phyloP scores from a whole-genome alignment of 2,888 invertebrate genomes.

The Cynaeus angustus region DNA sequence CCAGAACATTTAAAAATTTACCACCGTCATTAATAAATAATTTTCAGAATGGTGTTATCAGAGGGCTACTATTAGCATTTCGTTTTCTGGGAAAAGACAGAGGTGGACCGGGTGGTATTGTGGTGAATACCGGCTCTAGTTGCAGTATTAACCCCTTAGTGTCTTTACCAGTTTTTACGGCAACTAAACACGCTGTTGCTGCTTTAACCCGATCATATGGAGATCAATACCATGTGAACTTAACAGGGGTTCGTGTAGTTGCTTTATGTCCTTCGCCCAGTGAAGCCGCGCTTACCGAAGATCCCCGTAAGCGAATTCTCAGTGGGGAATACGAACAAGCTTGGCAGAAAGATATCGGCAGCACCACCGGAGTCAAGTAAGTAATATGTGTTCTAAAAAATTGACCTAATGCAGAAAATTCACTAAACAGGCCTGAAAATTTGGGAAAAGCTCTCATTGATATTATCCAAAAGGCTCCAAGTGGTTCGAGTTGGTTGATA shows the following conservation, averaged over 20 bases:
- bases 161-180: conserved; percentile 84
- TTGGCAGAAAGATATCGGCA: conserved; percentile 81
- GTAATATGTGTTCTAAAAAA: conserved; percentile 48
- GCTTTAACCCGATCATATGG: conserved; percentile 84
- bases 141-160: conserved; percentile 81
- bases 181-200: conserved; percentile 84
- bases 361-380: conserved; percentile 79
- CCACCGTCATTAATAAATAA: neutral
- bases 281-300: conserved; percentile 79
- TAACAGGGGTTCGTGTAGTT: conserved; percentile 82
- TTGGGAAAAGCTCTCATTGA: conserved; percentile 81
- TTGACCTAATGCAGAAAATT: conserved; percentile 54
- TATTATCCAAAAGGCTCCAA: conserved; percentile 78
- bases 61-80: conserved; percentile 83
- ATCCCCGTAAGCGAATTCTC: conserved; percentile 81
- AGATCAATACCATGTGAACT: conserved; percentile 82
- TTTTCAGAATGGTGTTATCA: conserved; percentile 83
- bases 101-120: conserved; percentile 84
- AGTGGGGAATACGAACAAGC: conserved; percentile 83
- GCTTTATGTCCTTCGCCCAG: conserved; percentile 82
- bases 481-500: conserved; percentile 83
- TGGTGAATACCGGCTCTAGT: conserved; percentile 85
- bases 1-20: conserved; percentile 12
- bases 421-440: conserved; percentile 78
- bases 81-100: conserved; percentile 84